These are phyloP conservation scores for Akabosia matsudoensis DNA, from an alignment of 1,140 invertebrate genomes.

Conservation along the genomic window DNA sequence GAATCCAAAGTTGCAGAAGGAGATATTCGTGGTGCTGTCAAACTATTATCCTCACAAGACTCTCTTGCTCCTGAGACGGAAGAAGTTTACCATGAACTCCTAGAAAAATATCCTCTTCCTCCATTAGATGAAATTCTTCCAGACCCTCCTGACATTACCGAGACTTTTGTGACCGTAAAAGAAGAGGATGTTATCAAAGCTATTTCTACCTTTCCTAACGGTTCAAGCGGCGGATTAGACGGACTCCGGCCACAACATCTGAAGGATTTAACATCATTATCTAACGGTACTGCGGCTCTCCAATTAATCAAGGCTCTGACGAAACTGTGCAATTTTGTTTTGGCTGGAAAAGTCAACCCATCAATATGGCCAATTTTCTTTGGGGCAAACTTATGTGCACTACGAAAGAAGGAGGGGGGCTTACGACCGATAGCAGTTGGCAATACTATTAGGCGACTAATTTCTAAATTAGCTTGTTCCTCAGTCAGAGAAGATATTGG, in stretches of 20 bases:
- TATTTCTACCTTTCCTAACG: background rate
- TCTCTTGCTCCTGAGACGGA: background rate
- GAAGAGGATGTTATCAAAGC: background rate
- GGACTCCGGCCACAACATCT: background rate
- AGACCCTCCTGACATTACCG: background rate
- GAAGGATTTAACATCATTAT: background rate
- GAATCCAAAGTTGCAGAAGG: background rate
- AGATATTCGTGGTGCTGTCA: background rate
- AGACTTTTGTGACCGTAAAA: background rate
- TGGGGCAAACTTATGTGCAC: background rate
- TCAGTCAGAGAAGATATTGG: background rate
- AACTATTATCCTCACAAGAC: background rate
- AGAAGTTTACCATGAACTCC: background rate
- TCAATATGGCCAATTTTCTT: background rate
- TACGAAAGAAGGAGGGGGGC: constrained; percentile 12
- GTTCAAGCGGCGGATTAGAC: background rate
- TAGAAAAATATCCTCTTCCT: background rate
- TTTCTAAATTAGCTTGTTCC: constrained; percentile 1
- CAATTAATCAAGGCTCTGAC: background rate
- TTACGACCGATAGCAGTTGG: constrained; percentile 16
- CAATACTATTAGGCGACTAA: background rate
- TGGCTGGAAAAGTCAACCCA: background rate
- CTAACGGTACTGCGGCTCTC: background rate
- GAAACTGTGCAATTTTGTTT: background rate
- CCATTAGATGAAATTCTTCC: background rate